phyloP scores from a whole-genome alignment of 2,797 vertebrate species.

The Crax fasciolata region DNA sequence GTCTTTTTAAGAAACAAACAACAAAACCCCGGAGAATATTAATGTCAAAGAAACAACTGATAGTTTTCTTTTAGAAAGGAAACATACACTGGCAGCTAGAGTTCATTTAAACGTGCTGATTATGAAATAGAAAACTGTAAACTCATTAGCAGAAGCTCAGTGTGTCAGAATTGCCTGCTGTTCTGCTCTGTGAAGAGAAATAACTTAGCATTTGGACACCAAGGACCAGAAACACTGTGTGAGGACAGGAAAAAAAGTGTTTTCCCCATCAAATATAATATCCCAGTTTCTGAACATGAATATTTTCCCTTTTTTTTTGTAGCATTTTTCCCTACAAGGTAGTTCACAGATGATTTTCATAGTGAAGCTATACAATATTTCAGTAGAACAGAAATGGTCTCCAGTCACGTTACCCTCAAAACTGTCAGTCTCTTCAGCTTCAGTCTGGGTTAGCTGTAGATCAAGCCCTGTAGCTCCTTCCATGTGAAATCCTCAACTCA shows the following conservation, averaged over 20 bases:
- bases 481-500: not conserved
- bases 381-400: not conserved
- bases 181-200: not conserved
- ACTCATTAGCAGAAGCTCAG: not conserved
- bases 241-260: rapidly evolving
- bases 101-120: not conserved
- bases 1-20: not conserved
- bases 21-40: not conserved
- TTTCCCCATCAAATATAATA: not conserved
- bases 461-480: not conserved
- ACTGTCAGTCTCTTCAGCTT: not conserved
- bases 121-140: not conserved
- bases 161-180: not conserved
- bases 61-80: not conserved
- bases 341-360: not conserved
- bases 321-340: not conserved
- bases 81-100: not conserved
- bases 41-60: not conserved
- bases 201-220: not conserved
- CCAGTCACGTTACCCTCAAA: not conserved
- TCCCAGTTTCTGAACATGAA: not conserved
- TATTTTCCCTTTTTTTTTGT: not conserved
- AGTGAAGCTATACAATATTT: not conserved
- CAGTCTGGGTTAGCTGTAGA: not conserved
- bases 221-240: not conserved